Conservation (phyloP, 2,888 invertebrate genomes). For the Zaprionus obscuricornis region DNA sequence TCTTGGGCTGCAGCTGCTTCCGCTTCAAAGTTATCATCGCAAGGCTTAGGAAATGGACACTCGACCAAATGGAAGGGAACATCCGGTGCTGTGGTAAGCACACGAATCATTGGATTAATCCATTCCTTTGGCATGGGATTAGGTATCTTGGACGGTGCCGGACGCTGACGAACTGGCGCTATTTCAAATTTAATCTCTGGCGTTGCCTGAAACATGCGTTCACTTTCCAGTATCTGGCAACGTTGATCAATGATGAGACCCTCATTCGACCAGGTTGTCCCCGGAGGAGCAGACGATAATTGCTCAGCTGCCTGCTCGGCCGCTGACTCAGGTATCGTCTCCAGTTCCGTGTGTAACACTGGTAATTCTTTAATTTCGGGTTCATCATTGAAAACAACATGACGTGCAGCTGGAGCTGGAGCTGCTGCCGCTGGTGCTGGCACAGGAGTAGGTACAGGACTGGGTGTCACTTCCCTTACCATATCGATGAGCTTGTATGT, state of each 20-base stretch:
- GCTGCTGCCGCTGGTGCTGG: conserved; percentile 76
- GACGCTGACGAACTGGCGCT: conserved; percentile 77
- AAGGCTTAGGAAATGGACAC: conserved; percentile 79
- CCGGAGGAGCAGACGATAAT: neutral
- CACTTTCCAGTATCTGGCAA: conserved; percentile 77
- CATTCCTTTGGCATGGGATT: conserved; percentile 87
- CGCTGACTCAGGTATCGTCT: conserved; percentile 50
- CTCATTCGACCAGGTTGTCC: conserved; percentile 28
- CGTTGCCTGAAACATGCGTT: conserved; percentile 82
- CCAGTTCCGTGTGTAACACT: conserved; percentile 45
- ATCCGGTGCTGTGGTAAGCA: conserved; percentile 89
- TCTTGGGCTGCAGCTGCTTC: conserved; percentile 36
- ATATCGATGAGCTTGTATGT: conserved; percentile 86
- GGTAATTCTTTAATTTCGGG: conserved; percentile 70
- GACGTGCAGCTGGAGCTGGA: conserved; percentile 70
- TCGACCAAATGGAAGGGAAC: conserved; percentile 85
- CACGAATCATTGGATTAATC: conserved; percentile 88
- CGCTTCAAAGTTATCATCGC: conserved; percentile 71
- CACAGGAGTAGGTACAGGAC: conserved; percentile 80
- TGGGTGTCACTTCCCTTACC: conserved; percentile 84
- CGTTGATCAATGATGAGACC: conserved; percentile 72
- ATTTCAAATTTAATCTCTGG: conserved; percentile 82
- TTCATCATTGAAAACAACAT: conserved; percentile 83
- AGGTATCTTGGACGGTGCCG: conserved; percentile 84
- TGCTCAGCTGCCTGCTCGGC: conserved; percentile 35